These are phyloP conservation scores for Engraulis encrasicolus DNA, from an alignment of 2,113 vertebrate species.

Conservation along the genomic window DNA sequence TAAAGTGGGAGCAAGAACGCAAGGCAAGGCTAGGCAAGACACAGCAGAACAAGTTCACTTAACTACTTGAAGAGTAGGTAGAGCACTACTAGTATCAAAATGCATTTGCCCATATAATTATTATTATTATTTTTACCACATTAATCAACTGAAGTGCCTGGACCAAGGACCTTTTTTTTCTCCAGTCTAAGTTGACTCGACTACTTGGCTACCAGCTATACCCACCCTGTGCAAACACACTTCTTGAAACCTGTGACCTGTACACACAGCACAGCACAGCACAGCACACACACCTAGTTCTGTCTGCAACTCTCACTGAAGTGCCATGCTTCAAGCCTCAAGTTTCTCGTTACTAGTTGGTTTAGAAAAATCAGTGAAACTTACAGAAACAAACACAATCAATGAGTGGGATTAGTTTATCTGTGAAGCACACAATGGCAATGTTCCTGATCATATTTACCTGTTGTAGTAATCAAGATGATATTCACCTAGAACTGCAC, in stretches of 20 bases:
- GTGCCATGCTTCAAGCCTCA: no score
- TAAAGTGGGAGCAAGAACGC: neutral
- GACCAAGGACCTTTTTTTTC: no score
- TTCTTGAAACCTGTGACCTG: neutral
- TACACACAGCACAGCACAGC: no score
- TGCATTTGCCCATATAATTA: no score
- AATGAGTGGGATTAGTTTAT: neutral
- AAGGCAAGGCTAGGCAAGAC: neutral
- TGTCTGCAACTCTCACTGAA: neutral
- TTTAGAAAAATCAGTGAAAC: no score
- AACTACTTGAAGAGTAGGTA: no score
- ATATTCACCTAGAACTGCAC: no score
- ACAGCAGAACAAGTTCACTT: neutral
- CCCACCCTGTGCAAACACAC: conserved; percentile 2
- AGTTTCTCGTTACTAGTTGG: no score
- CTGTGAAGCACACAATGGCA: neutral
- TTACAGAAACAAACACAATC: neutral
- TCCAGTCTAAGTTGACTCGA: neutral
- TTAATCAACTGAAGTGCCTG: no score
- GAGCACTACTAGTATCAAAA: no score
- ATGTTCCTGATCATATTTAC: neutral
- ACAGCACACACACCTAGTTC: neutral
- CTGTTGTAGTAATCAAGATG: neutral
- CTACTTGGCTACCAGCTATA: neutral
- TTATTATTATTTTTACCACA: no score